Evolutionary conservation across 1,140 invertebrate genomes (phyloP).

Genomic region (Drosophila parabipectinata): DNA sequence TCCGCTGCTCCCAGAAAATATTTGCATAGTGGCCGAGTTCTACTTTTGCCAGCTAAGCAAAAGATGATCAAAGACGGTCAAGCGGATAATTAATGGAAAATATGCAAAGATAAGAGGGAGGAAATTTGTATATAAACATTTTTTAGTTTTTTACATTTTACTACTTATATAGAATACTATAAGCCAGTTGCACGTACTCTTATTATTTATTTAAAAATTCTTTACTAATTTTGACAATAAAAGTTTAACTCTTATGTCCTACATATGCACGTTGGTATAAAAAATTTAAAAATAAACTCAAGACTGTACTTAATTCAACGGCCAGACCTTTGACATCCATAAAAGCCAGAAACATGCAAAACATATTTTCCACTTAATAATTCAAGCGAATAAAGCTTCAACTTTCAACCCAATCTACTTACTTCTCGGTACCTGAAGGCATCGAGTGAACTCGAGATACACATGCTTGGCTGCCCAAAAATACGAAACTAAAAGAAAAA

Average conservation of each 20-base stretch:
- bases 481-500: conserved; percentile 11
- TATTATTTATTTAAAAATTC: no score
- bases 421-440: conserved; percentile 39
- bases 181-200: no score
- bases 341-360: conserved; percentile 25
- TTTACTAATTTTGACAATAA: no score
- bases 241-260: not conserved
- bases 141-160: no score
- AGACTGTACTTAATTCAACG: not conserved
- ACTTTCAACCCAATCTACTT: conserved; percentile 36
- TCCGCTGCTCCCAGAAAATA: conserved; percentile 45
- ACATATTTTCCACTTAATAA: conserved; percentile 39
- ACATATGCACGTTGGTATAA: not conserved
- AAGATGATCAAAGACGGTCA: conserved; percentile 46
- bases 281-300: not conserved
- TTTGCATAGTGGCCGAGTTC: conserved; percentile 66
- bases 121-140: no score
- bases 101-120: not conserved
- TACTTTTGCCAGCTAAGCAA: conserved; percentile 58
- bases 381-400: conserved; percentile 45
- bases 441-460: conserved; percentile 12
- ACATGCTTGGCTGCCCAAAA: conserved; percentile 41
- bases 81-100: conserved; percentile 9
- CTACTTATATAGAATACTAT: no score
- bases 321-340: conserved; percentile 24